Evolutionary conservation across 2,888 invertebrate genomes (phyloP).

Genomic region (Yponomeuta malinellus): DNA sequence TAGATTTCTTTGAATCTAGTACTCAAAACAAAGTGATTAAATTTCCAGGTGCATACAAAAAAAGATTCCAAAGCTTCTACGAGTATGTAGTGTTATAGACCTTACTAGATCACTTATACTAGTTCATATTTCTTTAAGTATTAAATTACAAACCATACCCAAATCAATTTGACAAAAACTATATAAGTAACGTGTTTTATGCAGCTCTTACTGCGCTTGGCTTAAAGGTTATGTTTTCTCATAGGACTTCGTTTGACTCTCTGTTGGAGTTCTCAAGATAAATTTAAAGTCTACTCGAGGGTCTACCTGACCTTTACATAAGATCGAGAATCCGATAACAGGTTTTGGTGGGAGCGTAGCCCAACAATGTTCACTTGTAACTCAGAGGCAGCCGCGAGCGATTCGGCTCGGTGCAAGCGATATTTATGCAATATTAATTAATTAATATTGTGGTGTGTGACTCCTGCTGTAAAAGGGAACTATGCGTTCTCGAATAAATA

Average conservation of each 20-base stretch:
- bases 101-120: background rate
- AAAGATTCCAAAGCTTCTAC: background rate
- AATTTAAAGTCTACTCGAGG: background rate
- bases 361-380: background rate
- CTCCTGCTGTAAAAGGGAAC: background rate
- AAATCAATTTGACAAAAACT: background rate
- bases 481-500: background rate
- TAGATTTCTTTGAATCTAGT: no score
- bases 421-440: slow-evolving; percentile 5
- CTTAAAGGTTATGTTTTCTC: background rate
- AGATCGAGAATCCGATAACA: background rate
- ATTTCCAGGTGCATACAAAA: background rate
- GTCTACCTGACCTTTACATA: background rate
- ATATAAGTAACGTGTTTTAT: background rate
- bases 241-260: background rate
- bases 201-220: background rate
- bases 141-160: background rate
- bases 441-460: background rate
- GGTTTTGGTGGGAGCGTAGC: background rate
- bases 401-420: background rate
- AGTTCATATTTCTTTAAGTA: background rate
- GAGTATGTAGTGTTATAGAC: no score
- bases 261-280: background rate
- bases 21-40: background rate
- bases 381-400: slow-evolving; percentile 4